Conservation (phyloP, 2,113 vertebrate genomes). For the Gallinago jamesoni region DNA sequence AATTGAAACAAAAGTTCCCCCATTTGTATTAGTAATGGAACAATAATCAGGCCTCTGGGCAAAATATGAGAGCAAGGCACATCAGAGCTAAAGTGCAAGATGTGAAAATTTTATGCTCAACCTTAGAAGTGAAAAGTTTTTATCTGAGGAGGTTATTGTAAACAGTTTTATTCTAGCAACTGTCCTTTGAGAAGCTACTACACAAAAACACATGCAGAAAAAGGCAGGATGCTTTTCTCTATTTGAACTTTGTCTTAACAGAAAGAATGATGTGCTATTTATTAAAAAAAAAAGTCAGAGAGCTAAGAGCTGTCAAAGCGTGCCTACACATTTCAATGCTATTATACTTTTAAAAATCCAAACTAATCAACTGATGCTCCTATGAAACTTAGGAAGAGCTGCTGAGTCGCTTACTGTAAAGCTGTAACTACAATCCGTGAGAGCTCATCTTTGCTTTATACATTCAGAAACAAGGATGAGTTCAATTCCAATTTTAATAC, state of each 20-base stretch:
- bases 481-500: not conserved
- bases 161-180: constrained; percentile 38
- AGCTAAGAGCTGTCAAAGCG: not conserved
- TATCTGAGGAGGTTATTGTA: not conserved
- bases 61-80: not conserved
- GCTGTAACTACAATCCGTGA: not conserved
- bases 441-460: not conserved
- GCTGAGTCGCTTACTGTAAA: not conserved
- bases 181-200: constrained; percentile 13
- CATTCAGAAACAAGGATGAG: not conserved
- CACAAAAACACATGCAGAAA: not conserved
- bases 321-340: not conserved
- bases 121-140: constrained; percentile 14
- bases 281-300: not conserved
- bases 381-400: not conserved
- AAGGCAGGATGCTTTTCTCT: not conserved
- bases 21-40: constrained; percentile 25
- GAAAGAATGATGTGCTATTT: not conserved
- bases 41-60: not conserved
- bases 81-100: constrained; percentile 1
- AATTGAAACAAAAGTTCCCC: constrained; percentile 24
- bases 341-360: not conserved
- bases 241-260: not conserved
- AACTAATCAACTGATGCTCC: not conserved
- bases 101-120: not conserved